Conservation (phyloP, 2,113 vertebrate genomes). For the Istiophorus platypterus region DNA sequence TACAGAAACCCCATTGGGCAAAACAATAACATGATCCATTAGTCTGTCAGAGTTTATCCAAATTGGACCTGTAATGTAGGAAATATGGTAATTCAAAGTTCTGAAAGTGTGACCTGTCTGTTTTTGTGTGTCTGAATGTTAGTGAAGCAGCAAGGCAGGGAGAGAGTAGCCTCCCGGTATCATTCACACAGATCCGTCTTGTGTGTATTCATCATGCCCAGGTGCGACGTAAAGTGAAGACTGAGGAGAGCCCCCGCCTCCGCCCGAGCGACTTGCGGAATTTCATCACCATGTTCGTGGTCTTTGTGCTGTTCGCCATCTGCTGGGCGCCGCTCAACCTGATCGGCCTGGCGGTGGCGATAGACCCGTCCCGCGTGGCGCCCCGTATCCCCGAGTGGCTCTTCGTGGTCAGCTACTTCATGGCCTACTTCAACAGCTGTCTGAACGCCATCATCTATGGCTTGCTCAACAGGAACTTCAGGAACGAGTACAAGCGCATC, state of each 20-base stretch:
- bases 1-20: background rate
- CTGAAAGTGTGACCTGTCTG: background rate
- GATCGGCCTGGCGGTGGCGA: constrained; percentile 91
- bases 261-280: constrained; percentile 88
- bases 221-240: constrained; percentile 89
- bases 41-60: background rate
- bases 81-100: constrained; percentile 7
- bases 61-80: background rate
- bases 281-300: constrained; percentile 95
- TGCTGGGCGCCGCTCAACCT: constrained; percentile 96
- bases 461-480: constrained; percentile 94
- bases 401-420: constrained; percentile 93
- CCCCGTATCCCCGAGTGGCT: constrained; percentile 91
- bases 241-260: constrained; percentile 82
- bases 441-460: constrained; percentile 94
- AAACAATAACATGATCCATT: background rate
- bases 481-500: constrained; percentile 92
- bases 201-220: constrained; percentile 44
- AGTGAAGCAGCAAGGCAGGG: background rate
- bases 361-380: constrained; percentile 85
- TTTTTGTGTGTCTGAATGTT: background rate
- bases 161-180: background rate
- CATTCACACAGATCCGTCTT: background rate
- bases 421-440: constrained; percentile 97
- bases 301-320: constrained; percentile 93